phyloP scores from a whole-genome alignment of 2,113 vertebrate genomes.

The Colius striatus region DNA sequence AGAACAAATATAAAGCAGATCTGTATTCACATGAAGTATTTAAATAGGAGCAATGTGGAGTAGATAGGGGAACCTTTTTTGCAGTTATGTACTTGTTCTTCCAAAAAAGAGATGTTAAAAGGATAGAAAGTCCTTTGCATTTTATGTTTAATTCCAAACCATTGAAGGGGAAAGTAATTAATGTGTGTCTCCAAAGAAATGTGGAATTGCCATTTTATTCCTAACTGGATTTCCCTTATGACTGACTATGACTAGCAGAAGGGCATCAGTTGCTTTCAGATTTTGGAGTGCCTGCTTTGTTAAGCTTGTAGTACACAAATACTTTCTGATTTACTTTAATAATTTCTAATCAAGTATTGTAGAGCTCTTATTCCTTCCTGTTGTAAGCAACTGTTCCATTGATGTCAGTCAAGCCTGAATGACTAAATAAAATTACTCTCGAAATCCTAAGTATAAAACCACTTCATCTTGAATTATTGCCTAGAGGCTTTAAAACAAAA shows the following conservation, averaged over 20 bases:
- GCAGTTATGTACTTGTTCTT: neutral
- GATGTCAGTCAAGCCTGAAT: neutral
- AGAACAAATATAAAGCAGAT: neutral
- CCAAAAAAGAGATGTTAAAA: neutral
- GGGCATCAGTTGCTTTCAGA: neutral
- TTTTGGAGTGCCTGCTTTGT: neutral
- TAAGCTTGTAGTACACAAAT: constrained; percentile 19
- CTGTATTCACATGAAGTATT: neutral
- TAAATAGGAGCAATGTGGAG: neutral
- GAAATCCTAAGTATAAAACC: neutral
- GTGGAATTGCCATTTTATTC: neutral
- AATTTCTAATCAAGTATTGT: neutral
- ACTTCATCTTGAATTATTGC: neutral
- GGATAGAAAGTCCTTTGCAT: neutral
- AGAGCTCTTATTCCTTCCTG: neutral
- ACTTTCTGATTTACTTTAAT: neutral
- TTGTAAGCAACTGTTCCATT: neutral
- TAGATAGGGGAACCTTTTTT: neutral
- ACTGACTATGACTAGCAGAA: neutral
- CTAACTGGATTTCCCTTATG: neutral
- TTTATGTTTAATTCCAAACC: neutral
- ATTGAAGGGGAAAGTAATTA: neutral
- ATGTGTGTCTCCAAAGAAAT: neutral
- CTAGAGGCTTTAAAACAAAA: neutral
- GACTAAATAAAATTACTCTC: neutral